A percentile compares a stretch with the other conserved stretches of the same genome.
Conservation (phyloP, 1,140 invertebrate genomes). For the Vanessa atalanta region DNA sequence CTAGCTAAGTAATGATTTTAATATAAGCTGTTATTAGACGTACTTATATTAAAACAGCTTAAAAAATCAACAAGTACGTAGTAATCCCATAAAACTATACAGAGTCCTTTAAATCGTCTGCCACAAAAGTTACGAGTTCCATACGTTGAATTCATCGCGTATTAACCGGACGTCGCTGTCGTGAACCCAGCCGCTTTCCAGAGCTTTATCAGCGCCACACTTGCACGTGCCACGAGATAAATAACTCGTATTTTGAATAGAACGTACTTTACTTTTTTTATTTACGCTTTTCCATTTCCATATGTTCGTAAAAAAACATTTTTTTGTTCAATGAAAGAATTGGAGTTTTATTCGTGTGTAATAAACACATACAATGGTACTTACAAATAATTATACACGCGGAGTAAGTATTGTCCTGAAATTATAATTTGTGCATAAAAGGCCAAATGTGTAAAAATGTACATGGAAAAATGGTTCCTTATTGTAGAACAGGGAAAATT, state of each 20-base stretch:
- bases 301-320: neutral
- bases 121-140: neutral
- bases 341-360: conserved; percentile 4
- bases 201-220: conserved; percentile 21
- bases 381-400: neutral
- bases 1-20: neutral
- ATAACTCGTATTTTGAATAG: conserved; percentile 13
- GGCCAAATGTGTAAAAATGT: neutral
- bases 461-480: neutral
- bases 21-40: too few relatives aligned
- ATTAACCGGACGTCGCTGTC: conserved; percentile 27
- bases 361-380: neutral
- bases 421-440: neutral
- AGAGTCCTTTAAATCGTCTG: neutral
- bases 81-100: too few relatives aligned
- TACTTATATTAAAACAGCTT: too few relatives aligned
- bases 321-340: conserved; percentile 8
- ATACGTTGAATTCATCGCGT: conserved; percentile 7
- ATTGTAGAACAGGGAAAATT: neutral
- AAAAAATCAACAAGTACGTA: too few relatives aligned
- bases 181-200: conserved; percentile 14
- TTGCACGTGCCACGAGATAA: conserved; percentile 17
- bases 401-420: neutral
- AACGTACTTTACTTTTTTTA: conserved; percentile 9
- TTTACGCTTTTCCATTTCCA: neutral